A percentile compares a stretch with the other conserved stretches of the same genome.
Conservation (phyloP, 2,797 vertebrate genomes). For the Chelmon rostratus region DNA sequence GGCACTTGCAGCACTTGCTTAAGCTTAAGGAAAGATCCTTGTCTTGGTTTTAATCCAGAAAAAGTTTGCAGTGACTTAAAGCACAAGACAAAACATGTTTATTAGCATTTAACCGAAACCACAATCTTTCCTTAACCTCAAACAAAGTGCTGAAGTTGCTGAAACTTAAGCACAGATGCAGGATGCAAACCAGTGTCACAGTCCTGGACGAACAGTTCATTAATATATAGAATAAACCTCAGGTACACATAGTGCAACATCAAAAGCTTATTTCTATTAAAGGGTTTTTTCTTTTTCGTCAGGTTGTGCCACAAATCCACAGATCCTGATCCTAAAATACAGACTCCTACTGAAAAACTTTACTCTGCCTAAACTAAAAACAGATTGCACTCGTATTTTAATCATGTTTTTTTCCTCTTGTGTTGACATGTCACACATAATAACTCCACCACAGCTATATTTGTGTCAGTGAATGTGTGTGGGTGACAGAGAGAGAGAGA, state of each 20-base stretch:
- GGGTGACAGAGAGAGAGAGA: background rate
- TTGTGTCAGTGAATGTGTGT: constrained; percentile 41
- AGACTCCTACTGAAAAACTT: constrained; percentile 19
- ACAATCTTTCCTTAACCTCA: too few relatives aligned
- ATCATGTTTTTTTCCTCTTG: constrained; percentile 26
- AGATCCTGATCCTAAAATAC: background rate
- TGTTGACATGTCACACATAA: constrained; percentile 59
- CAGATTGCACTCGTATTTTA: constrained; percentile 40
- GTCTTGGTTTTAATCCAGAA: too few relatives aligned
- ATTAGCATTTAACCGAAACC: too few relatives aligned
- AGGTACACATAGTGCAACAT: background rate
- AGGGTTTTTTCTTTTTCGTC: background rate
- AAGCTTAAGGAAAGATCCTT: background rate
- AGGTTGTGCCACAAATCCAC: background rate
- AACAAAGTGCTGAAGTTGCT: too few relatives aligned
- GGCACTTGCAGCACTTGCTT: background rate
- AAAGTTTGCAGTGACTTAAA: too few relatives aligned
- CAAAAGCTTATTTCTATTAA: background rate
- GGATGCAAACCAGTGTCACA: background rate
- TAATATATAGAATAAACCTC: background rate
- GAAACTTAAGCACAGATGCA: too few relatives aligned
- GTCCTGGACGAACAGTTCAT: background rate
- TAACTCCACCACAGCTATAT: constrained; percentile 66
- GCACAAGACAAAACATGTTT: too few relatives aligned
- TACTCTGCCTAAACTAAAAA: constrained; percentile 29